phyloP scores from a whole-genome alignment of 2,797 vertebrate species.

The Sebastes variabilis region DNA sequence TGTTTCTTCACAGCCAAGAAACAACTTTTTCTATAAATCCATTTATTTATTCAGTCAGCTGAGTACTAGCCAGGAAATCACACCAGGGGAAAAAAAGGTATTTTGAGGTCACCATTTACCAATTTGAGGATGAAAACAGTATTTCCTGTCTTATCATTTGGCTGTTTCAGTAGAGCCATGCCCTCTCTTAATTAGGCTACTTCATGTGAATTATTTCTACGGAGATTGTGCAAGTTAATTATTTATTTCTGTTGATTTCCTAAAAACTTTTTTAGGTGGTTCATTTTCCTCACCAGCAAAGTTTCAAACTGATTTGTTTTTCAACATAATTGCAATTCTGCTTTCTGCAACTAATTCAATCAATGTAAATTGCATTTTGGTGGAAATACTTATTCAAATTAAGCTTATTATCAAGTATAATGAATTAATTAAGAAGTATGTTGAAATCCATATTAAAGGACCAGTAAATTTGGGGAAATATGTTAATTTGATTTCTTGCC shows the following conservation, averaged over 20 bases:
- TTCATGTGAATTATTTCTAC: not conserved
- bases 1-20: not conserved
- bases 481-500: not conserved
- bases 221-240: slow-evolving; percentile 9
- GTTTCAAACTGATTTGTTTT: slow-evolving; percentile 12
- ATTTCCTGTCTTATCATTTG: not conserved
- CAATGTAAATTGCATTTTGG: not conserved
- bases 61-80: not conserved
- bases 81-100: not conserved
- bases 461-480: not conserved
- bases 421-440: not conserved
- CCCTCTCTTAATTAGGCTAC: not conserved
- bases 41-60: not conserved
- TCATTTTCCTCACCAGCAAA: slow-evolving; percentile 18
- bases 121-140: not conserved
- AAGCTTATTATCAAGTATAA: not conserved
- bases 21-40: not conserved
- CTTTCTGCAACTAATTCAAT: slow-evolving; percentile 2
- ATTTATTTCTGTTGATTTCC: not conserved
- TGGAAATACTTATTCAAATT: not conserved
- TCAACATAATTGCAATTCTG: not conserved
- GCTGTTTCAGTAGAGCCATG: not conserved
- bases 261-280: not conserved
- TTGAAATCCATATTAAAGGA: not conserved
- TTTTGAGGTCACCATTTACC: not conserved